Evolutionary conservation across 2,888 invertebrate genomes (phyloP), one percentile per base, ranked within the genome.

Genomic region (Serrognathus titanus): DNA sequence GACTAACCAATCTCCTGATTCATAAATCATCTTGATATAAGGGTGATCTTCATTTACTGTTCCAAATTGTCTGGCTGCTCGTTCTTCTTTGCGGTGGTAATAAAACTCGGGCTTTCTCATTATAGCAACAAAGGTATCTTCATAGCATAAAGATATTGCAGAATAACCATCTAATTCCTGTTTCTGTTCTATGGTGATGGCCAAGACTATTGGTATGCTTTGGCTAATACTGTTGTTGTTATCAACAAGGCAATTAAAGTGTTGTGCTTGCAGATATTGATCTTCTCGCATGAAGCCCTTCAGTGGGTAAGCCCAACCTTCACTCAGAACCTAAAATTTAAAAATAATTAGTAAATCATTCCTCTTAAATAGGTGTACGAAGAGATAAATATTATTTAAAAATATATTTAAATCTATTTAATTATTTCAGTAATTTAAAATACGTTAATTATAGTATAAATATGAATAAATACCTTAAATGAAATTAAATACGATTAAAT

Each of bases 261-360:
- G 97, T 50, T 97, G 84, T 11, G 89, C 83, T 86, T 90, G 80
- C 31, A 99, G 82, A 78, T 89, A 98, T 75, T 99, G 93, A 53
- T 89, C 84, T 81, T 99, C 99, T 37, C 93, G 83, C 99, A 99
- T 99, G 74, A 99, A 99, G 10, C 99, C 99, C 66, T 85, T 88
- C 10, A 99, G 80, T 0, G 99, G 99, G 52, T 91, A 87, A 0
- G 97, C 98, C 99, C 99, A 99, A 1, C 99, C 99, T 81, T 99
- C 99, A 1, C 94, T 87, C 40, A 99, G 78, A 1, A 99, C 89
- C 82, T 87, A 61, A 1, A 68, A 63, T 39, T 20, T 20, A 20
- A 20, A 20, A 20, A 20, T 3, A 20, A n/a, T n/a, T n/a, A n/a
- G n/a, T n/a, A n/a, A n/a, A n/a, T n/a, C n/a, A n/a, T n/a, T n/a